phyloP scores from a whole-genome alignment of 1,140 invertebrate genomes.

The Aphaenogaster ashmeadi region DNA sequence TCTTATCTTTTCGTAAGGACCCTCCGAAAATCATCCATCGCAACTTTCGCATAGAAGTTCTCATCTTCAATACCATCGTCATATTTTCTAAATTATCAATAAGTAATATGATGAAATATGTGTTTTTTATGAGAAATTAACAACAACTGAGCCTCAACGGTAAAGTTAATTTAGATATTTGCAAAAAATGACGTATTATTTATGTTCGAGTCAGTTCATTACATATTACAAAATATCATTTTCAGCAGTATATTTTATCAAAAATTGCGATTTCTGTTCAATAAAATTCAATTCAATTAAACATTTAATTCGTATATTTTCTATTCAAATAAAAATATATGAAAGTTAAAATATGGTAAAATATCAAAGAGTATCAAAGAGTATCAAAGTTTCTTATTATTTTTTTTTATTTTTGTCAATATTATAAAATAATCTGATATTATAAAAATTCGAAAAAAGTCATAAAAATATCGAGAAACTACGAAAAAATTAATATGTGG shows the following conservation, averaged over 20 bases:
- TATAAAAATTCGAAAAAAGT: background rate
- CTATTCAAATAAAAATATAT: background rate
- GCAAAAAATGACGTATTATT: constrained; percentile 2
- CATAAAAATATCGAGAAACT: background rate
- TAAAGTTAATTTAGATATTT: background rate
- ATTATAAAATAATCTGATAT: background rate
- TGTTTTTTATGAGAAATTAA: background rate
- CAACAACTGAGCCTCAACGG: background rate
- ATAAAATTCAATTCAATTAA: background rate
- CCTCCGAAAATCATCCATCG: constrained; percentile 18
- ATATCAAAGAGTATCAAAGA: background rate
- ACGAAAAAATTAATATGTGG: background rate
- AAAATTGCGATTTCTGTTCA: background rate
- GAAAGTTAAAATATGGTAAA: background rate
- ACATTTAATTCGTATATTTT: constrained; percentile 5
- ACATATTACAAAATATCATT: constrained; percentile 32
- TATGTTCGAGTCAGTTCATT: background rate
- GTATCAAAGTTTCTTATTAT: background rate
- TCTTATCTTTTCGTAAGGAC: constrained; percentile 13
- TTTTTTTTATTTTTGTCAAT: background rate
- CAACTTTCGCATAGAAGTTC: constrained; percentile 18
- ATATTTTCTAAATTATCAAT: constrained; percentile 6
- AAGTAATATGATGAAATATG: background rate
- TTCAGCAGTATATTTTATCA: background rate
- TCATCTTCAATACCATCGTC: background rate